Evolutionary conservation across 2,888 invertebrate species (phyloP).

Genomic region (Boloria euphrosyne): DNA sequence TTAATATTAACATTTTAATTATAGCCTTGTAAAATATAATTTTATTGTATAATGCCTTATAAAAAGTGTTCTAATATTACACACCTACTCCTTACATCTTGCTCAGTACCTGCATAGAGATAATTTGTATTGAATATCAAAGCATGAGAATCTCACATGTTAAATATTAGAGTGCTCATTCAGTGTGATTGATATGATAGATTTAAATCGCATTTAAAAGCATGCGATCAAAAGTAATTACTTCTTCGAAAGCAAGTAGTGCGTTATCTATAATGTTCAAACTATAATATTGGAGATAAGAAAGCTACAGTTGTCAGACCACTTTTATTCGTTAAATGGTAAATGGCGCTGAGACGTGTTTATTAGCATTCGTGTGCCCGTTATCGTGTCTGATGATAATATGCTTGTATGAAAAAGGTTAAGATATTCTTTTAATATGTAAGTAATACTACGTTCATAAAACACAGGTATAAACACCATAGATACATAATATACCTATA

Average conservation of each 20-base stretch:
- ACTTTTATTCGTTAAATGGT: constrained; percentile 51
- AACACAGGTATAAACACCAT: no score
- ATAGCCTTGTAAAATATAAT: no score
- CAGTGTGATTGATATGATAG: constrained; percentile 34
- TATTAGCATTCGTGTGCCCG: constrained; percentile 47
- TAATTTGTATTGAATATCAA: constrained; percentile 14
- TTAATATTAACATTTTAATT: no score
- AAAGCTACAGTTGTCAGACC: constrained; percentile 52
- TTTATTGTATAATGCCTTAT: background rate
- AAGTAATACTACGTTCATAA: background rate
- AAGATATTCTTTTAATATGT: constrained; percentile 36
- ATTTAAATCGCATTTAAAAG: constrained; percentile 33
- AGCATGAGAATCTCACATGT: constrained; percentile 18
- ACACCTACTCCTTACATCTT: background rate
- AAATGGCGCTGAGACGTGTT: constrained; percentile 55
- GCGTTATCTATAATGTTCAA: constrained; percentile 33
- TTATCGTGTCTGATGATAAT: constrained; percentile 59
- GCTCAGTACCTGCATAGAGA: background rate
- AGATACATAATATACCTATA: no score
- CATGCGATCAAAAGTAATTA: constrained; percentile 37
- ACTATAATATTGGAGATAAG: constrained; percentile 43
- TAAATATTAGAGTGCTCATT: constrained; percentile 26
- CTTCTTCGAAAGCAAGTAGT: constrained; percentile 28
- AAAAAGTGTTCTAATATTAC: background rate
- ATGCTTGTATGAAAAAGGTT: constrained; percentile 55